These are phyloP conservation scores for Nerophis lumbriciformis DNA, from an alignment of 2,113 vertebrate species.

Conservation along the genomic window DNA sequence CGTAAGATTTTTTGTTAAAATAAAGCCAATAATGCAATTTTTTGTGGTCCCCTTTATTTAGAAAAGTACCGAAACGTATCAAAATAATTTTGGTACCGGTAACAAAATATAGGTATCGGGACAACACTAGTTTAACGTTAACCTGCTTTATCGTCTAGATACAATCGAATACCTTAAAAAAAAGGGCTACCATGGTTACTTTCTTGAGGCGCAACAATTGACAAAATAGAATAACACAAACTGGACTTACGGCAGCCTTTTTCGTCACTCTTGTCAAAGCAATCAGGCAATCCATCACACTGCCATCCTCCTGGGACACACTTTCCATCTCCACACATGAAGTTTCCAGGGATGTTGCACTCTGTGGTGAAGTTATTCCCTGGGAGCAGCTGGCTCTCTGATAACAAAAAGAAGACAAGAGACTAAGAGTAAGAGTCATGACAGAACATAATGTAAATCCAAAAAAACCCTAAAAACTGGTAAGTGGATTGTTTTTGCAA, in stretches of 20 bases:
- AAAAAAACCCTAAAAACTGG: conserved; percentile 16
- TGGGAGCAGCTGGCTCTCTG: conserved; percentile 90
- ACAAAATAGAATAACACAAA: conserved; percentile 6
- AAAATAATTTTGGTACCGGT: no score
- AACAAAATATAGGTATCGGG: no score
- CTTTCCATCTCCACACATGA: conserved; percentile 90
- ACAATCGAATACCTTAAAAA: not conserved
- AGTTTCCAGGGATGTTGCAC: conserved; percentile 95
- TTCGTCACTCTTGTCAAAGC: conserved; percentile 93
- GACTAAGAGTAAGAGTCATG: not conserved
- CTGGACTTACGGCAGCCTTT: conserved; percentile 89
- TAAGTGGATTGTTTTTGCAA: conserved; percentile 6
- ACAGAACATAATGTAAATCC: conserved; percentile 16
- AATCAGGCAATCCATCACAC: conserved; percentile 88
- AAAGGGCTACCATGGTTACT: not conserved
- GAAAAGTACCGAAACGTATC: no score
- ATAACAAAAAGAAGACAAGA: conserved; percentile 6
- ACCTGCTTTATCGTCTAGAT: no score
- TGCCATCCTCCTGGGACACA: conserved; percentile 91
- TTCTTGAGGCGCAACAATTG: not conserved
- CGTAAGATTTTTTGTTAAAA: no score
- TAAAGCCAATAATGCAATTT: no score
- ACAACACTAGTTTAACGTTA: no score
- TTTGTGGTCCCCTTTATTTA: no score
- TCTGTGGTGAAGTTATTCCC: conserved; percentile 94